Evolutionary conservation across 1,140 invertebrate species (phyloP).

Genomic region (Drosophila funebris): DNA sequence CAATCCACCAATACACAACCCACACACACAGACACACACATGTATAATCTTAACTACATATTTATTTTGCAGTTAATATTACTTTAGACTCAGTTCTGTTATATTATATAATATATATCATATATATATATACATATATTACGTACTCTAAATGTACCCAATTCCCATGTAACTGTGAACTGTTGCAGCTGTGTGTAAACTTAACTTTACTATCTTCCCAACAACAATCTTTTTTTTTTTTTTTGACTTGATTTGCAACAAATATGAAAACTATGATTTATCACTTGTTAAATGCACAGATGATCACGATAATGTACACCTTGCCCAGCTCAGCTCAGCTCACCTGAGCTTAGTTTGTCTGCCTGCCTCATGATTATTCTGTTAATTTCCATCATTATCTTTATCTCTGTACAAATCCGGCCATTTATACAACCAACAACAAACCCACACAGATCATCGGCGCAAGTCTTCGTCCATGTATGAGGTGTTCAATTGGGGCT

Average conservation of each 20-base stretch:
- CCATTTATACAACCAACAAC: conserved; percentile 23
- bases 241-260: conserved; percentile 40
- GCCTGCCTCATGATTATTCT: conserved; percentile 15
- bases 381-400: conserved; percentile 41
- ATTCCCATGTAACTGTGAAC: conserved; percentile 35
- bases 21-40: conserved; percentile 39
- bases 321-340: too few species aligned
- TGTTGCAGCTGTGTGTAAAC: conserved; percentile 38
- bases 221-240: conserved; percentile 6
- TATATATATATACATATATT: conserved; percentile 27
- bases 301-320: conserved; percentile 12
- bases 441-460: conserved; percentile 75
- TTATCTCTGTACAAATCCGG: conserved; percentile 39
- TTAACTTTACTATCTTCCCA: conserved; percentile 7
- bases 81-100: conserved; percentile 53
- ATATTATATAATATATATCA: conserved; percentile 28
- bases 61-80: conserved; percentile 79
- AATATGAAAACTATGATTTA: conserved; percentile 43
- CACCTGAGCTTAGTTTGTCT: not conserved
- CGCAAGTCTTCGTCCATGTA: conserved; percentile 89
- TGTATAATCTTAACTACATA: conserved; percentile 51
- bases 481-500: conserved; percentile 90
- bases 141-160: conserved; percentile 36
- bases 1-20: not conserved
- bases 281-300: conserved; percentile 13